Base-by-base conservation (phyloP, 2,888 invertebrate genomes). In the Agriotes lineatus region DNA sequence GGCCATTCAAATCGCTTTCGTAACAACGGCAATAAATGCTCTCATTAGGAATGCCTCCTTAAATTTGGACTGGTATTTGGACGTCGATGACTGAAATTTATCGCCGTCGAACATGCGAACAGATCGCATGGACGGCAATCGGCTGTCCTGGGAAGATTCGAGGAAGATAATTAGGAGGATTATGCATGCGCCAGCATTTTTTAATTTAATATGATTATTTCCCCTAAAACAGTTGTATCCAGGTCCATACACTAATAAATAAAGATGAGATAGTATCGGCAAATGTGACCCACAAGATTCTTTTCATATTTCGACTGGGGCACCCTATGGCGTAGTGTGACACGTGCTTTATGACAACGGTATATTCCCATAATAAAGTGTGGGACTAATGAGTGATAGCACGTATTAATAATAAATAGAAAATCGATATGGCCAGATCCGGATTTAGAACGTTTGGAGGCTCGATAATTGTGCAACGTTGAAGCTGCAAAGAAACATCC, bases 271-370 rank as follows among this genome's bases (percentile, higher is more conserved):
- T 45, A 37, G 12, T 52, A 50, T 61, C 33, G 58, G 56, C 64
- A 57, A 64, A 56, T 57, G 48, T 50, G 64, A 48, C n/a, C 35
- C 64, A 48, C 50, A 64, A 59, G 50, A 65, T 57, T 65, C 35
- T 58, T 65, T 65, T 42, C 58, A 59, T 59, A 50, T 64, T 64
- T 64, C 64, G 44, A 37, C 56, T 45, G 18, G 16, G 35, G 64
- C 14, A 45, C 37, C 64, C 64, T 20, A 45, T 22, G 33, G 64
- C 10, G 56, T 37, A 19, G 37, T 57, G 37, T 57, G 64, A 64
- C 64, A 45, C 64, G 57, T 64, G 64, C 57, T 64, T 56, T 64
- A 56, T 33, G 64, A 64, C 57, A 64, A 57, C 64, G 42, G 45
- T 14, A 44, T 63, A 22, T 56, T 45, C 33, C 54, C 16, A 37